phyloP scores from a whole-genome alignment of 2,888 invertebrate species.

The Mesochorus sp. region DNA sequence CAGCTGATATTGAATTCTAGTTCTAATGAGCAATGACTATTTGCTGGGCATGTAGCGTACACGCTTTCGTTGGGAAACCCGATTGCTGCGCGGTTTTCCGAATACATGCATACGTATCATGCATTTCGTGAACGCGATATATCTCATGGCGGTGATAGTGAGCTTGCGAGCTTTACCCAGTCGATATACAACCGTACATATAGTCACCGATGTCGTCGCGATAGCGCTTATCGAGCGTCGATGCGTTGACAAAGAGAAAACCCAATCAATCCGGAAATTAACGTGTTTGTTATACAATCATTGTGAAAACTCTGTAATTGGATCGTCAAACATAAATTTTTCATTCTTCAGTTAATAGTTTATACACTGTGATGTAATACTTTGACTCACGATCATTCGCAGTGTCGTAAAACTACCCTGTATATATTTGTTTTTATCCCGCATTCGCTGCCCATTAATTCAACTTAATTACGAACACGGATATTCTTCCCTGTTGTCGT shows the following conservation, averaged over 20 bases:
- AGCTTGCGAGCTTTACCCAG: background rate
- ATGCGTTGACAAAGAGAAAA: background rate
- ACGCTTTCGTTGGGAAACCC: background rate
- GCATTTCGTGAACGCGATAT: slow-evolving; percentile 8
- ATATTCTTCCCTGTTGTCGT: too few relatives aligned
- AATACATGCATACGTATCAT: background rate
- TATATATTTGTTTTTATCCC: too few relatives aligned
- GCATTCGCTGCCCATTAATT: too few relatives aligned
- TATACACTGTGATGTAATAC: background rate
- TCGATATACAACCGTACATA: background rate
- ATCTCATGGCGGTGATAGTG: background rate
- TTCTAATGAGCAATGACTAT: slow-evolving; percentile 69
- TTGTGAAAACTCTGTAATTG: too few relatives aligned
- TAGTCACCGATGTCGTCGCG: background rate
- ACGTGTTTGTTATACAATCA: background rate
- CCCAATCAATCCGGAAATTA: slow-evolving; percentile 20
- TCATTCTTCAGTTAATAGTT: background rate
- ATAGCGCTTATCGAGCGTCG: background rate
- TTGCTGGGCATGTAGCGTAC: background rate
- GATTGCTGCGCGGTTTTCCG: slow-evolving; percentile 1
- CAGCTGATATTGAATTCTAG: slow-evolving; percentile 77
- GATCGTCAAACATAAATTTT: background rate
- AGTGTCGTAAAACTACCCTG: too few relatives aligned
- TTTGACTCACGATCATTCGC: too few relatives aligned
- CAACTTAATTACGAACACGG: too few relatives aligned